Evolutionary conservation across 2,888 invertebrate genomes (phyloP), one percentile per base, ranked within the genome.

Genomic region (Saturnia pavonia): DNA sequence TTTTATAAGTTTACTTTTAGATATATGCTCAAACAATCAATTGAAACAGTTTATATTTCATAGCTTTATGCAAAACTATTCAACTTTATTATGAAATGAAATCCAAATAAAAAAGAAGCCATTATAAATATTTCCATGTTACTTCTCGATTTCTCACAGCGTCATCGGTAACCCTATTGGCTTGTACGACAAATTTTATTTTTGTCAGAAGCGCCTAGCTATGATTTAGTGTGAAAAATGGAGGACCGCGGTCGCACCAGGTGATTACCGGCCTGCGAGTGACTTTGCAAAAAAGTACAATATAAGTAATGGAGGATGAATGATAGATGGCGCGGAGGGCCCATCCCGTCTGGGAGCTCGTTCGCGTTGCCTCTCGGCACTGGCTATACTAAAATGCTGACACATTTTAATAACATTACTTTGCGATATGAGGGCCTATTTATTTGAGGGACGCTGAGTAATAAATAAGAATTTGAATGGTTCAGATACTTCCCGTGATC

Each of bases 271-370:
- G 91, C 89, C 92, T 88, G 90, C 86, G 89, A 91, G 90, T 94
- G 94, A 94, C 92, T 94, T 92, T 88, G 93, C 94, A 84, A 93
- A 91, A 93, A 93, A 92, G 90, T 91, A 94, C 93, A 94, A 93
- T 93, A 92, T 94, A 93, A 92, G 94, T 94, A 94, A 94, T 94
- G 93, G 94, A 91, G 92, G 92, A 93, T 93, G 91, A 91, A 92
- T 94, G 94, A 94, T 94, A 93, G 92, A 94, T 92, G 90, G 91
- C 89, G 87, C 81, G 78, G 80, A 84, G 83, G 82, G 85, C 80
- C 80, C 79, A 75, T 80, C 78, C 77, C 76, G 71, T 67, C 68
- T 80, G 78, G 77, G 72, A 74, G 77, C 79, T 82, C 84, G 81
- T 84, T 80, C 81, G 77, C 84, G 82, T 77, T 74, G 76, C 72